A percentile compares a stretch with the other conserved stretches of the same genome.
Conservation (phyloP, 2,797 vertebrate genomes). For the Lithobates sylvaticus region DNA sequence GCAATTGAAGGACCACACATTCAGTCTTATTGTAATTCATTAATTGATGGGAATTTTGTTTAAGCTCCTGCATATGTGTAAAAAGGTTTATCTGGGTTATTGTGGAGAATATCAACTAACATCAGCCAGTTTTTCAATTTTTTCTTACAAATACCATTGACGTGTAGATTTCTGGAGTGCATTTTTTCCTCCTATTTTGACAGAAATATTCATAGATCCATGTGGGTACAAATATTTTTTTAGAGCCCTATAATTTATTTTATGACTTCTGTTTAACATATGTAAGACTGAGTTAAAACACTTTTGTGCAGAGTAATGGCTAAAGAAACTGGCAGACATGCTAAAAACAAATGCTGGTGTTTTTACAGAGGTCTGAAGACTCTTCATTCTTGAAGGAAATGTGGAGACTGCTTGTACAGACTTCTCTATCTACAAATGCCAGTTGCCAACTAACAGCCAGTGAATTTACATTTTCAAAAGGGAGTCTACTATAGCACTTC, state of each 20-base stretch:
- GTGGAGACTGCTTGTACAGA: no score
- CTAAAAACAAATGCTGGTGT: no score
- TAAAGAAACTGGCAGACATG: no score
- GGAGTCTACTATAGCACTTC: no score
- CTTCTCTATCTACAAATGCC: no score
- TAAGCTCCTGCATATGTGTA: conserved; percentile 24
- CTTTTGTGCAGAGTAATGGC: not conserved
- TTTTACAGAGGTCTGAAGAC: no score
- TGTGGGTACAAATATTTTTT: not conserved
- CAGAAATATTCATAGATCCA: not conserved
- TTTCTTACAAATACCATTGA: not conserved
- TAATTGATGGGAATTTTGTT: conserved; percentile 19
- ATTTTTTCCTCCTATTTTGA: not conserved
- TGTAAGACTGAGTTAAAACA: not conserved
- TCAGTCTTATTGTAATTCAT: not conserved
- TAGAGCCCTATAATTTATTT: not conserved
- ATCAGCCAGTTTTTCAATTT: not conserved
- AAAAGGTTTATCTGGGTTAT: not conserved
- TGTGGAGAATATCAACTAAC: not conserved
- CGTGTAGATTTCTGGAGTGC: not conserved
- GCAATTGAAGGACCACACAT: conserved; percentile 38
- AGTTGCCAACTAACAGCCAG: no score
- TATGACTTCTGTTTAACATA: not conserved
- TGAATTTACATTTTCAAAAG: no score
- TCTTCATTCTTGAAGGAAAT: no score